Evolutionary conservation across 2,797 vertebrate genomes (phyloP), one percentile per base, ranked within the genome.

Genomic region (Muraenolepis orangiensis): DNA sequence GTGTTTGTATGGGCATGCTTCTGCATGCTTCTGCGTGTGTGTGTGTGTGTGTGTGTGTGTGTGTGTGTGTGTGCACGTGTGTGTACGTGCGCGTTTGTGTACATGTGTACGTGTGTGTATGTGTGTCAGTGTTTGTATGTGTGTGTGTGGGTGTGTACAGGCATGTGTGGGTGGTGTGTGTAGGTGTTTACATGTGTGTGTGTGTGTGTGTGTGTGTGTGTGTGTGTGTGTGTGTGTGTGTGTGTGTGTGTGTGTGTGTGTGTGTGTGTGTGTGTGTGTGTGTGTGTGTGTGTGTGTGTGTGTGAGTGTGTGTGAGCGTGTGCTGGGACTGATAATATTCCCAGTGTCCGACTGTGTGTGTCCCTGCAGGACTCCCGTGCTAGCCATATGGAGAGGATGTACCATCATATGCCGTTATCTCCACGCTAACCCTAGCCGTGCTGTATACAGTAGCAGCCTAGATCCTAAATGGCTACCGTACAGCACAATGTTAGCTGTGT

Each of bases 381-480:
- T 61, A 69, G 87, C 90, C 92, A 92, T 91, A 90, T 93, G 91
- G 91, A 85, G 81, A 83, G 73, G 69, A 81, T 76, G 80, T 81
- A 81, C 77, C 14, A 77, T 51, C 64, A 18, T 51, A 74, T 80
- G 76, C 80, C 74, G 36, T 78, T 76, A 68, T 70, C 38, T 66
- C 69, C 71, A 68, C 68, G 71, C 75, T 30, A 28, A 66, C 64
- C 14, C 28, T 74, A 74, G 73, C 30, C n/a, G 16, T 18, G 69
- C 57, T 66, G 32, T 23, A 30, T 73, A 23, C 16, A 14, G 64
- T 10, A 14, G n/a, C 23, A 34, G 30, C 23, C 6, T 32, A 26
- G 66, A 75, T 76, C 67, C 66, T 64, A 29, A 74, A 8, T 57
- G 36, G 16, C 67, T n/a, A n/a, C 6, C 3, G 66, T 61, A 61